Conservation (phyloP, 1,140 invertebrate species). For the Cotesia glomerata region DNA sequence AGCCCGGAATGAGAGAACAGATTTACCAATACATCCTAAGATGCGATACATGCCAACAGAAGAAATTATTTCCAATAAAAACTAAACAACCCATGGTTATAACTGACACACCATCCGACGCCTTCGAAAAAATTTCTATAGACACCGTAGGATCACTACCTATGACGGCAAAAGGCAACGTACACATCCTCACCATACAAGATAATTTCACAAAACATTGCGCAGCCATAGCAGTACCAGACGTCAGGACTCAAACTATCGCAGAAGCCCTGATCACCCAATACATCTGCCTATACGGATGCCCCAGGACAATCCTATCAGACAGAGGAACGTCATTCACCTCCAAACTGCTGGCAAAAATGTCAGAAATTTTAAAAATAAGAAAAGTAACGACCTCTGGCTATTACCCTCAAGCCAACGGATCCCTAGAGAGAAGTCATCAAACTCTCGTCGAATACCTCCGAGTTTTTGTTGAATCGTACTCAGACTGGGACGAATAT, state of each 20-base stretch:
- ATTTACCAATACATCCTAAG: too few species aligned
- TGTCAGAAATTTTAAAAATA: slow-evolving; percentile 37
- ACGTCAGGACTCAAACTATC: slow-evolving; percentile 38
- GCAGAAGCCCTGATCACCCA: slow-evolving; percentile 32
- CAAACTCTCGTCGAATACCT: not conserved
- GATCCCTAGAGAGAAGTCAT: slow-evolving; percentile 10
- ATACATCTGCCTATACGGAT: slow-evolving; percentile 35
- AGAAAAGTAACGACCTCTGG: slow-evolving; percentile 3
- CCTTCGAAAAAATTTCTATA: too few species aligned
- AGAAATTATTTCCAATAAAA: too few species aligned
- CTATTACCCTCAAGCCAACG: slow-evolving; percentile 24
- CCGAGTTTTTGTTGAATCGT: not conserved
- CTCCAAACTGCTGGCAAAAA: slow-evolving; percentile 33
- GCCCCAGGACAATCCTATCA: slow-evolving; percentile 39
- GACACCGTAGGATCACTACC: too few species aligned
- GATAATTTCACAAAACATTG: too few species aligned
- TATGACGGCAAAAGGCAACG: too few species aligned
- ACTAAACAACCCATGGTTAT: too few species aligned
- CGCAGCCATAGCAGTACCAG: slow-evolving; percentile 29
- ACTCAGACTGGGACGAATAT: not conserved
- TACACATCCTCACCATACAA: too few species aligned
- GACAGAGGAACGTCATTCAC: slow-evolving; percentile 42
- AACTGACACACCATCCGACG: too few species aligned
- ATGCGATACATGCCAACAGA: too few species aligned
- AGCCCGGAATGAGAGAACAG: too few species aligned